These are phyloP conservation scores for Manacus vitellinus DNA, from an alignment of 2,113 vertebrate species.

Conservation along the genomic window DNA sequence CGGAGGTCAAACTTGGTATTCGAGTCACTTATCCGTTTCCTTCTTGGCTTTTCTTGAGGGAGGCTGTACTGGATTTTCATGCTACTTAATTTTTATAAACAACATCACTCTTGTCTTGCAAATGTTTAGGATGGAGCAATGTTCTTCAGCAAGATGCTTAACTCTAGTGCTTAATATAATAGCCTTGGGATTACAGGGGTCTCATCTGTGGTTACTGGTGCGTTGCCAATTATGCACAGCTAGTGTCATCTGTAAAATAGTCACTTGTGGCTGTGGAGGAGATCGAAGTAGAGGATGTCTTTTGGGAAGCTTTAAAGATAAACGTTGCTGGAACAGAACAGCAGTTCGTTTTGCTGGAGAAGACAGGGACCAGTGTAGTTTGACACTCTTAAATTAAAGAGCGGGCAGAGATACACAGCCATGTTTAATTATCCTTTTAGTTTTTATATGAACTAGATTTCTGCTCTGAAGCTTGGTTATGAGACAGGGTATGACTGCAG, in stretches of 20 bases:
- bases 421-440: background rate
- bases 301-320: background rate
- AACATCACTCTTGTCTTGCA: background rate
- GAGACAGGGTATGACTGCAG: background rate
- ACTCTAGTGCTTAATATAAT: background rate
- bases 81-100: background rate
- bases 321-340: background rate
- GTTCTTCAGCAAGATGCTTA: background rate
- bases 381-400: background rate
- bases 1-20: background rate
- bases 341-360: background rate
- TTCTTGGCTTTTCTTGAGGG: background rate
- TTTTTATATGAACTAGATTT: background rate
- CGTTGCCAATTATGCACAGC: background rate
- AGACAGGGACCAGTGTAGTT: background rate
- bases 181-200: background rate
- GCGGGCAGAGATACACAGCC: background rate
- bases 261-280: background rate
- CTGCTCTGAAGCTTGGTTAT: background rate
- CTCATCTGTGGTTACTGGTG: background rate
- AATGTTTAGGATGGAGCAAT: background rate
- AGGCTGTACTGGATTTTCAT: background rate
- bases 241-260: background rate
- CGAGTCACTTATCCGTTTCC: background rate
- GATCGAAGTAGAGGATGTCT: background rate